Base-by-base conservation (phyloP, 2,888 invertebrate species). In the Ectropis crepuscularia region DNA sequence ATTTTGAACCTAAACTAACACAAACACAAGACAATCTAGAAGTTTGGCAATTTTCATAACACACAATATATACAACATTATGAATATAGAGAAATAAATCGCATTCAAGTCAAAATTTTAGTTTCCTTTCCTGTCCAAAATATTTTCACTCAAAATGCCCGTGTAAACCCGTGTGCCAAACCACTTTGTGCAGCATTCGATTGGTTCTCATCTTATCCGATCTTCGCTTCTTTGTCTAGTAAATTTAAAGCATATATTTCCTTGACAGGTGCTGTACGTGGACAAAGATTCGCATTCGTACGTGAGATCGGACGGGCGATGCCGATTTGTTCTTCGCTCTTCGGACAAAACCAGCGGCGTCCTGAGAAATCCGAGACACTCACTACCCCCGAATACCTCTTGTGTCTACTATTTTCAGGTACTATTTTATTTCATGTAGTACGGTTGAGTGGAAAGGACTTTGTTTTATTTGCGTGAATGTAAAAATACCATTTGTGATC, bases 321-420 rank as follows among this genome's bases (percentile, higher is more conserved):
- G 97, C 83, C 96, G 96, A 79, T 96, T 96, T 87, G 94, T 96
- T 66, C 92, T 96, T 49, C 95, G 95, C 64, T 95, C 96, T 45
- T 96, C 96, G 77, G 96, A 96, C 79, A 95, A 95, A 78, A 94
- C 95, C 46, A 95, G 95, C 69, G 97, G 97, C 5, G 93, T 95
- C 53, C 84, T 97, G 57, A 95, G 96, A 79, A 96, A 96, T 83
- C 96, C 96, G 4, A 91, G 95, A 53, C 96, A 97, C 84, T 96
- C 96, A 0, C 88, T 97, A 61, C 96, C 97, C 0, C 96, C 96
- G 2, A 96, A 97, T 86, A 96, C 96, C 0, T 96, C 96, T 6
- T 97, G 97, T 82, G 95, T 96, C 66, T 97, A 96, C 85, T 95
- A 95, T 80, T 96, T 97, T 80, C 94, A 94, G 85, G 94, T 93